phyloP scores from a whole-genome alignment of 92 coral and sea anemone genomes.

The Galaxea fascicularis region DNA sequence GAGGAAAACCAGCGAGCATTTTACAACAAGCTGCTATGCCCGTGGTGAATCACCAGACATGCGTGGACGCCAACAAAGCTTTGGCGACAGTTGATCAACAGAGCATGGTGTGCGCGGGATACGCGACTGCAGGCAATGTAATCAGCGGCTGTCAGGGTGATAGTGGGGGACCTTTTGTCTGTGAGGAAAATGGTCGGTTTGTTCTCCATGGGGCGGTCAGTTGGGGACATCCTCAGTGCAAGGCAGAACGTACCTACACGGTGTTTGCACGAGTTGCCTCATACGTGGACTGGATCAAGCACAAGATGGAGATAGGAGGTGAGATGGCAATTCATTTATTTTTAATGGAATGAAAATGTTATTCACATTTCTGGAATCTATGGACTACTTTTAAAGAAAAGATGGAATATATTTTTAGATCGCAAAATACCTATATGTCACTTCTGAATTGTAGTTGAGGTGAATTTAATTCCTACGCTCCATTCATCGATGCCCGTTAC shows the following conservation, averaged over 20 bases:
- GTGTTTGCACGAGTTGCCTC: conserved; percentile 85
- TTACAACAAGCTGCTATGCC: conserved; percentile 90
- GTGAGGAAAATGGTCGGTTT: conserved; percentile 80
- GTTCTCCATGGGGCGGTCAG: conserved; percentile 84
- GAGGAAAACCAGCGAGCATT: conserved; percentile 75
- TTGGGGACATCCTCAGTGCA: conserved; percentile 81
- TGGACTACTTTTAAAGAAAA: not conserved
- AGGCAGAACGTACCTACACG: conserved; percentile 73
- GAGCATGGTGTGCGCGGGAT: conserved; percentile 86
- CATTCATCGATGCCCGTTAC: no score
- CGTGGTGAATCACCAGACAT: conserved; percentile 71
- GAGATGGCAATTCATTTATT: not conserved
- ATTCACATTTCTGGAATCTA: not conserved
- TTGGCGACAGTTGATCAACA: conserved; percentile 78
- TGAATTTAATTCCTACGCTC: no score
- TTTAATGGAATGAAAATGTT: no score
- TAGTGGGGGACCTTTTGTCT: conserved; percentile 91
- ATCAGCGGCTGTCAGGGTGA: conserved; percentile 91
- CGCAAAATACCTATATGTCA: no score
- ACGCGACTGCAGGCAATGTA: conserved; percentile 75
- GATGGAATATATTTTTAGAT: no score
- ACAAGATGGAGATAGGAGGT: conserved; percentile 73
- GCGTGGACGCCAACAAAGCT: conserved; percentile 67
- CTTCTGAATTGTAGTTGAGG: no score
- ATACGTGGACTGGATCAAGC: conserved; percentile 79